Evolutionary conservation across 2,888 invertebrate genomes (phyloP), one percentile per base, ranked within the genome.

Genomic region (Heliconius hortense): DNA sequence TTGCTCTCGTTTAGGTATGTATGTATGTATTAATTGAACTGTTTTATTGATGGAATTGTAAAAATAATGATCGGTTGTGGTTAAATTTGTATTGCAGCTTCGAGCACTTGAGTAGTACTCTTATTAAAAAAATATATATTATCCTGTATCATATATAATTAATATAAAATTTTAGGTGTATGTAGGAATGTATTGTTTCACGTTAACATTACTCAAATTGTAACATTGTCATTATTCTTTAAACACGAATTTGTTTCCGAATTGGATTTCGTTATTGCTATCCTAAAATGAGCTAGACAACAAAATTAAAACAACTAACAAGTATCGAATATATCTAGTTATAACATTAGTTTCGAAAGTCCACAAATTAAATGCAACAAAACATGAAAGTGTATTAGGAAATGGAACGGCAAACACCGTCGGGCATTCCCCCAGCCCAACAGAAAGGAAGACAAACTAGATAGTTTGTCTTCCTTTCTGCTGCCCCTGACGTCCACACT

Each of bases 381-480:
- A 72, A 72, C 67, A 62, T 39, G 67, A 67, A 53, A 68, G 28
- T 31, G 62, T 59, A 53, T 24, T 78, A 77, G 79, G 81, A 81
- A 82, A 84, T 88, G 90, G 88, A 88, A 90, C 84, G 87, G 91
- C 89, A 92, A 91, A 92, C 89, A 92, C 84, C 85, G 85, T 75
- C 79, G 79, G 81, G 84, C 88, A 88, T 91, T 90, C 88, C 89
- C 88, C 87, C 88, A 84, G 85, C 88, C 88, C 90, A 21, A 39
- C 24, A 66, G 64, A 66, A 87, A 89, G 87, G 85, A 91, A 92
- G 93, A 93, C 91, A 92, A 92, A 93, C 90, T 87, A 89, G 31
- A 31, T 31, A 31, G 31, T 31, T 31, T 31, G 31, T 31, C 31
- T 31, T 31, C 31, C 31, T 31, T 31, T 90, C 82, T 84, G 89